Evolutionary conservation across 2,888 invertebrate species (phyloP).

Genomic region (Mesodorylaimus sp.): DNA sequence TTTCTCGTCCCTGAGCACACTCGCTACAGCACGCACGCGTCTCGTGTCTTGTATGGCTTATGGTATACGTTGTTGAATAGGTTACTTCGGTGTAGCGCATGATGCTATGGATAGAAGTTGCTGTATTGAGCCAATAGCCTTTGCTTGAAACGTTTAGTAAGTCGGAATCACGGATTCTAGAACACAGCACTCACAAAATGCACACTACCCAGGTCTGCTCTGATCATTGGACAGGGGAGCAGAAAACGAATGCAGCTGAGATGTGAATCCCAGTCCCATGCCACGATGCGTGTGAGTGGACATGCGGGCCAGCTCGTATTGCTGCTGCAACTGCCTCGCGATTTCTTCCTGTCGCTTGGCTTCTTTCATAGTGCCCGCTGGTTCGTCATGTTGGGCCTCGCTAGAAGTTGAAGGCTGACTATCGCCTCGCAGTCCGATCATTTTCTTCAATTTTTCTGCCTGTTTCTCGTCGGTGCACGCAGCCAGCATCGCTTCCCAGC

Average conservation of each 20-base stretch:
- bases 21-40: no score
- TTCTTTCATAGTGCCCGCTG: not conserved
- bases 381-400: not conserved
- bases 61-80: no score
- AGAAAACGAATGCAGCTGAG: conserved; percentile 10
- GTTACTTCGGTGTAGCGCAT: no score
- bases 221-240: no score
- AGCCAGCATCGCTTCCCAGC: conserved; percentile 8
- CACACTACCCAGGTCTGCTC: no score
- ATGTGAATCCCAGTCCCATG: conserved; percentile 37
- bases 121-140: no score
- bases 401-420: not conserved
- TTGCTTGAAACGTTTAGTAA: no score
- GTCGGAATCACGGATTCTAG: no score
- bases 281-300: conserved; percentile 82
- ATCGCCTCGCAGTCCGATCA: conserved; percentile 68
- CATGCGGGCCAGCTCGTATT: conserved; percentile 83
- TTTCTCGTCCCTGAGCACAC: no score
- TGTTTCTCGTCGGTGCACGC: conserved; percentile 73
- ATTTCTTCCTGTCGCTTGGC: conserved; percentile 43
- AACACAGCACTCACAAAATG: no score
- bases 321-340: conserved; percentile 79
- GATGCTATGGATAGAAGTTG: no score
- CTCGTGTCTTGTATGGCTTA: no score
- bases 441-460: conserved; percentile 77